These are phyloP conservation scores for Tolypeutes matacus DNA, from an alignment of 2,797 vertebrate species.

Conservation along the genomic window DNA sequence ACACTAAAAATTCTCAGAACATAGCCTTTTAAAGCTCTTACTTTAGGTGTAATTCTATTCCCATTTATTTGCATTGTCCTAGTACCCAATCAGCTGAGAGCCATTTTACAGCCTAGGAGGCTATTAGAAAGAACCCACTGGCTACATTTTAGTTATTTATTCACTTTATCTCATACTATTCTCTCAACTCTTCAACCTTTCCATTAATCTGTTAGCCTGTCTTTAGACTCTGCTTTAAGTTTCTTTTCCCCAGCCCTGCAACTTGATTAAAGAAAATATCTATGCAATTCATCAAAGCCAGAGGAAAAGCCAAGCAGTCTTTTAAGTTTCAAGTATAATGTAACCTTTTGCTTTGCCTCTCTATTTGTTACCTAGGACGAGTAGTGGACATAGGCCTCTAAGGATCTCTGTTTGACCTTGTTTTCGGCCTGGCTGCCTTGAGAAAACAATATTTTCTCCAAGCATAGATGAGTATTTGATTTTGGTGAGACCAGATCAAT, in stretches of 20 bases:
- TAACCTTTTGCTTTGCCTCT: slow-evolving; percentile 30
- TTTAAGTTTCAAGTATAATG: slow-evolving; percentile 36
- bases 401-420: slow-evolving; percentile 14
- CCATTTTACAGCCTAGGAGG: not conserved
- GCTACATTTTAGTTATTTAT: slow-evolving; percentile 74
- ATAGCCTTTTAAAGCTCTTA: slow-evolving; percentile 31
- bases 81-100: slow-evolving; percentile 9
- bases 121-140: not conserved
- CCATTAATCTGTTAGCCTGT: slow-evolving; percentile 74
- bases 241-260: slow-evolving; percentile 51
- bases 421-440: not conserved
- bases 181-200: slow-evolving; percentile 66
- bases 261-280: slow-evolving; percentile 77
- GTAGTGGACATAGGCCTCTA: not conserved
- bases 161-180: slow-evolving; percentile 55
- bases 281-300: slow-evolving; percentile 74
- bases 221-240: slow-evolving; percentile 67
- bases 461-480: not conserved
- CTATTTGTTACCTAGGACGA: slow-evolving; percentile 64
- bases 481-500: not conserved
- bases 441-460: not conserved
- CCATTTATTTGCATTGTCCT: slow-evolving; percentile 57
- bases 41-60: slow-evolving; percentile 62
- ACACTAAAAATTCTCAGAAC: slow-evolving; percentile 66
- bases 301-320: slow-evolving; percentile 49